A percentile compares a stretch with the other conserved stretches of the same genome.
These are phyloP conservation scores for Ammodytes dubius DNA, from an alignment of 2,113 vertebrate species.

Conservation along the genomic window DNA sequence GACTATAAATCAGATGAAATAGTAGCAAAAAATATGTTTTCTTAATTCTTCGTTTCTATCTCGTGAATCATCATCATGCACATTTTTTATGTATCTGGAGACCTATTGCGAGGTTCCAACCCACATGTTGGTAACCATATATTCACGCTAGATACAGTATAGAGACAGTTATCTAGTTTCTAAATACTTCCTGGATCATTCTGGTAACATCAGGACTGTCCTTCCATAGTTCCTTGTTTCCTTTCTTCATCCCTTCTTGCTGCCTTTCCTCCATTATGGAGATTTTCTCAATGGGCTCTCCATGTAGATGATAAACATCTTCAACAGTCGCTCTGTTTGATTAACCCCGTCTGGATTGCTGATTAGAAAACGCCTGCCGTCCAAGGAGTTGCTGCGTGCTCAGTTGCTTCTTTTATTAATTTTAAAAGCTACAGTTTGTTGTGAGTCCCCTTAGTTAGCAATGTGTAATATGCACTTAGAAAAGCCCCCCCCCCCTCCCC, in stretches of 20 bases:
- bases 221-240: background rate
- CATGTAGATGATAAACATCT: background rate
- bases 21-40: background rate
- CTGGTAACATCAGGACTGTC: background rate
- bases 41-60: background rate
- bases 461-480: background rate
- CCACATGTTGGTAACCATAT: too few relatives aligned
- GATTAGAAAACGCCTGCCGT: background rate
- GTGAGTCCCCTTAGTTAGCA: too few relatives aligned
- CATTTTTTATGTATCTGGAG: background rate
- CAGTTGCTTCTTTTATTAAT: constrained; percentile 2
- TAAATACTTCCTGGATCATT: background rate
- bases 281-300: background rate
- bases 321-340: background rate
- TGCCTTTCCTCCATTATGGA: background rate
- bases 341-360: background rate
- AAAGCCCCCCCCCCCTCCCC: background rate
- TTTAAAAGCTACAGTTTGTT: background rate
- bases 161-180: too few relatives aligned
- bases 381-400: background rate
- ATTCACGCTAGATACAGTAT: too few relatives aligned
- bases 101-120: background rate
- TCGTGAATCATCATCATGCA: background rate
- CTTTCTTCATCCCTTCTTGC: background rate
- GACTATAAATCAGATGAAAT: background rate